phyloP scores from a whole-genome alignment of 2,888 invertebrate genomes.

The Halictus ligatus region DNA sequence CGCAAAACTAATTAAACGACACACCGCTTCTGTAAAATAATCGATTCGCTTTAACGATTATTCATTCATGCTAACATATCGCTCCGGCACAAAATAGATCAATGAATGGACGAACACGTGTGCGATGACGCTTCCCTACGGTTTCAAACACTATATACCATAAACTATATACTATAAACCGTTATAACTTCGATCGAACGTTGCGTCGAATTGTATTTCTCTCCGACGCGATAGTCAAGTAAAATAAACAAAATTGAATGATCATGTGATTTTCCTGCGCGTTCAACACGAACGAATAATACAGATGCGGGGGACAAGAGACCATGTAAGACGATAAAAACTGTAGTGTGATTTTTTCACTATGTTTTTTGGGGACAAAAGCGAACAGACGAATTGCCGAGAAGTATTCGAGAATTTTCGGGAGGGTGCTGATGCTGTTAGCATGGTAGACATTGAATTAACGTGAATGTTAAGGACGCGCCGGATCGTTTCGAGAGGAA shows the following conservation, averaged over 20 bases:
- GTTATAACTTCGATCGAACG: not conserved
- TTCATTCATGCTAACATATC: constrained; percentile 6
- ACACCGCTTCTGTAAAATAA: not conserved
- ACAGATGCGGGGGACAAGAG: not conserved
- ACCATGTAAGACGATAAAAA: not conserved
- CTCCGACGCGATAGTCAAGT: not conserved
- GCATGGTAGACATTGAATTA: not conserved
- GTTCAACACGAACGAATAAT: constrained; percentile 1
- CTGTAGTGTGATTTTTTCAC: not conserved
- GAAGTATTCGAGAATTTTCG: not conserved
- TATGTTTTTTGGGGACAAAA: not conserved
- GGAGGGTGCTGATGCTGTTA: not conserved
- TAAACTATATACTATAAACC: too few relatives aligned
- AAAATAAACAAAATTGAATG: not conserved
- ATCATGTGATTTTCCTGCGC: not conserved
- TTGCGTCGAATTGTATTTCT: not conserved
- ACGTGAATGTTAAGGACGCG: constrained; percentile 44
- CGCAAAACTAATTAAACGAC: not conserved
- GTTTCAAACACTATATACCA: not conserved
- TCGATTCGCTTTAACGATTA: not conserved
- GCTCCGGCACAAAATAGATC: not conserved
- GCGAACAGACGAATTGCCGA: too few relatives aligned
- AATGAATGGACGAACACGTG: constrained; percentile 1
- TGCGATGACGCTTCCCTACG: not conserved
- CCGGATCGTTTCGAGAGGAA: constrained; percentile 32